Evolutionary conservation across 2,888 invertebrate genomes (phyloP).

Genomic region (Tachina lurida): DNA sequence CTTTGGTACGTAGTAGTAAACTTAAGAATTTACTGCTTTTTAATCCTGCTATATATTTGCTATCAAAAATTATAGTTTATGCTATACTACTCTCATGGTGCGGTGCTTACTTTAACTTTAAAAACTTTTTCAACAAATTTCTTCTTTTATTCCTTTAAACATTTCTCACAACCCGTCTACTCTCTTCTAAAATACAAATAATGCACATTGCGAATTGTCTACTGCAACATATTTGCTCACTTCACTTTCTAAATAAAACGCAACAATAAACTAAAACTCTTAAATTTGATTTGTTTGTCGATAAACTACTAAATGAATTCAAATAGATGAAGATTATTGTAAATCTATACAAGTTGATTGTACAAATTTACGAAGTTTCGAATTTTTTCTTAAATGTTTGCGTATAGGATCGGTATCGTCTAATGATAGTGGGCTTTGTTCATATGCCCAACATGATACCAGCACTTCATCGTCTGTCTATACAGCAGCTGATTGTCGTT

Average conservation of each 20-base stretch:
- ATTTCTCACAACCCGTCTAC: conserved; percentile 24
- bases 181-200: conserved; percentile 40
- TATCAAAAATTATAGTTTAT: conserved; percentile 37
- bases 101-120: conserved; percentile 63
- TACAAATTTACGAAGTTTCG: conserved; percentile 57
- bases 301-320: conserved; percentile 13
- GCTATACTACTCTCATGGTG: conserved; percentile 60
- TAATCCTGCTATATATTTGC: conserved; percentile 58
- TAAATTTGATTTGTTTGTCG: conserved; percentile 28
- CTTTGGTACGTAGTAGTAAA: conserved; percentile 64
- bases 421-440: conserved; percentile 95
- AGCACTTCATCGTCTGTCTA: conserved; percentile 76
- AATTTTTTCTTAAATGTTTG: conserved; percentile 56
- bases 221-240: conserved; percentile 44
- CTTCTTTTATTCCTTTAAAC: conserved; percentile 43
- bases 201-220: conserved; percentile 48
- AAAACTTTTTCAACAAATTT: conserved; percentile 49
- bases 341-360: conserved; percentile 52
- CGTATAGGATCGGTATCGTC: conserved; percentile 89
- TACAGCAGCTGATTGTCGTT: conserved; percentile 79
- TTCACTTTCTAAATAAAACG: conserved; percentile 10
- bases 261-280: conserved; percentile 44
- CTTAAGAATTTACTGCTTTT: conserved; percentile 38
- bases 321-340: conserved; percentile 44
- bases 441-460: conserved; percentile 85